Evolutionary conservation across 2,797 vertebrate genomes (phyloP).

Genomic region (Neoniphon sammara): DNA sequence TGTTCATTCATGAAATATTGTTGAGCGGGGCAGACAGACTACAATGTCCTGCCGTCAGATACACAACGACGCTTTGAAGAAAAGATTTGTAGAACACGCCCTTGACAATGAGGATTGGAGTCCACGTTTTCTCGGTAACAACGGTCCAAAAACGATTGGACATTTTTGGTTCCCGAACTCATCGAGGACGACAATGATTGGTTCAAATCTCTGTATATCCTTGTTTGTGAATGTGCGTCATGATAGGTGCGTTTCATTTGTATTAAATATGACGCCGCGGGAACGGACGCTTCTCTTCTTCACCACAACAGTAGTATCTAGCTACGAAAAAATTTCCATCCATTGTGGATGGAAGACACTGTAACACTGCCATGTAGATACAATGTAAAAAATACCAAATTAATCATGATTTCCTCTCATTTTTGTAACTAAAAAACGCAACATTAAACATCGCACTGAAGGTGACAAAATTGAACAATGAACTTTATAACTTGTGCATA

Average conservation of each 20-base stretch:
- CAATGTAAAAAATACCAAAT: no score
- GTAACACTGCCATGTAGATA: no score
- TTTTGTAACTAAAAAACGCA: not conserved
- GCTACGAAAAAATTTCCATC: conserved; percentile 34
- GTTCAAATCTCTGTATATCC: conserved; percentile 17
- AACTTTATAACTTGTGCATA: no score
- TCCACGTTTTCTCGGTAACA: conserved; percentile 51
- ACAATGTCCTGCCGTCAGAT: conserved; percentile 51
- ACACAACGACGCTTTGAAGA: conserved; percentile 76
- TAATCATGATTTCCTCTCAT: no score
- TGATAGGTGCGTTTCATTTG: conserved; percentile 60
- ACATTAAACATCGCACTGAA: not conserved
- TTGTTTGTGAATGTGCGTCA: conserved; percentile 12
- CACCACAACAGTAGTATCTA: no score
- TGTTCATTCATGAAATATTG: conserved; percentile 61
- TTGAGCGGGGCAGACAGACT: conserved; percentile 41
- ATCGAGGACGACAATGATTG: conserved; percentile 63
- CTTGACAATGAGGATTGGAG: conserved; percentile 77
- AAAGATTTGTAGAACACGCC: conserved; percentile 79
- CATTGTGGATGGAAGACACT: conserved; percentile 5
- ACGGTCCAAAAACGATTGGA: conserved; percentile 60
- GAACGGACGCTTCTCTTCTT: conserved; percentile 37
- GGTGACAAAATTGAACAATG: not conserved
- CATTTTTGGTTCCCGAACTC: conserved; percentile 27
- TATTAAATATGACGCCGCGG: conserved; percentile 48